Percentiles rank a stretch among this genome's conserved stretches.
These are phyloP conservation scores for Dasypolia templi DNA, from an alignment of 2,888 invertebrate genomes.

Conservation along the genomic window DNA sequence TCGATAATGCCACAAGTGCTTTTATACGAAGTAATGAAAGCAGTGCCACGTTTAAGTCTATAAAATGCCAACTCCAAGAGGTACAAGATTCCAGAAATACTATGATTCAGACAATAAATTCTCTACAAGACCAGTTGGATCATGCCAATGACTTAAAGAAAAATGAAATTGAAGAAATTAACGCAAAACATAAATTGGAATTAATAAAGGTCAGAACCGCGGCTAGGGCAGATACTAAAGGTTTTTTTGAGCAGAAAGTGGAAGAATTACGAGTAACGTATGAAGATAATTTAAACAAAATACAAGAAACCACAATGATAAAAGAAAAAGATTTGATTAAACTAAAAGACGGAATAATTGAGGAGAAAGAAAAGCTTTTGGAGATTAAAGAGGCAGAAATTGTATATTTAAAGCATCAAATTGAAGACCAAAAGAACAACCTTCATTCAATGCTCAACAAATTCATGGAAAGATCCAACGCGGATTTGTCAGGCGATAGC, in stretches of 20 bases:
- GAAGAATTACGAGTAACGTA: slow-evolving; percentile 74
- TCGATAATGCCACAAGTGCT: slow-evolving; percentile 74
- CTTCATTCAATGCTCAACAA: slow-evolving; percentile 74
- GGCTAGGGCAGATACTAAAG: slow-evolving; percentile 75
- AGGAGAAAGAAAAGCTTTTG: slow-evolving; percentile 77
- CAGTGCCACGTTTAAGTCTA: slow-evolving; percentile 71
- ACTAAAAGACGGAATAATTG: slow-evolving; percentile 71
- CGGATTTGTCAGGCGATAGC: slow-evolving; percentile 67
- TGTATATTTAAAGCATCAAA: slow-evolving; percentile 69
- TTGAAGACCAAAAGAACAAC: slow-evolving; percentile 78
- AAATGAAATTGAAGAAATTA: slow-evolving; percentile 80
- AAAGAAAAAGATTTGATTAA: slow-evolving; percentile 70
- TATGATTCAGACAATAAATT: slow-evolving; percentile 75
- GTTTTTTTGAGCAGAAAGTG: slow-evolving; percentile 76
- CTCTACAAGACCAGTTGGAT: slow-evolving; percentile 77
- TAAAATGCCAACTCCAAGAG: slow-evolving; percentile 79
- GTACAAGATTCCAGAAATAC: slow-evolving; percentile 76
- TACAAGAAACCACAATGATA: slow-evolving; percentile 66
- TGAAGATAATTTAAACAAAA: slow-evolving; percentile 73
- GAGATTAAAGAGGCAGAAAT: slow-evolving; percentile 79
- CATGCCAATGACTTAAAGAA: slow-evolving; percentile 76
- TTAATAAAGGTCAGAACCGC: slow-evolving; percentile 74
- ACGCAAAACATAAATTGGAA: slow-evolving; percentile 79
- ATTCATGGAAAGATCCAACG: slow-evolving; percentile 73
- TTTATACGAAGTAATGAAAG: slow-evolving; percentile 71